Conservation (phyloP, 2,113 vertebrate genomes). For the Dasypus novemcinctus region DNA sequence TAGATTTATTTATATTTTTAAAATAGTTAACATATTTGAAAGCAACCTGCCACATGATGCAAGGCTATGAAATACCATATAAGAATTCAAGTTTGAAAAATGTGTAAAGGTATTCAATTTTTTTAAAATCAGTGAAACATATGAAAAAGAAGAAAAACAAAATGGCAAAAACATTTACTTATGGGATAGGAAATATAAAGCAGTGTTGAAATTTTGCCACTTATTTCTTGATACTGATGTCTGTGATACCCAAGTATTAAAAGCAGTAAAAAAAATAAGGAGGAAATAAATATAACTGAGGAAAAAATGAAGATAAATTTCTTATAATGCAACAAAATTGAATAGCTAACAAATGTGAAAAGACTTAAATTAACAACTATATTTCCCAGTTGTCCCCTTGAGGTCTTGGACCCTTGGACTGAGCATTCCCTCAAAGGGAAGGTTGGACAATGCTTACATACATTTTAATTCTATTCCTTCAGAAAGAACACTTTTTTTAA, state of each 20-base stretch:
- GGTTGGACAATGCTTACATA: background rate
- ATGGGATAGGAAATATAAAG: slow-evolving; percentile 1
- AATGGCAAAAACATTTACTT: background rate
- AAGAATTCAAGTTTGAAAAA: background rate
- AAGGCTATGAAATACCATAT: background rate
- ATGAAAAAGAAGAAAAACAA: background rate
- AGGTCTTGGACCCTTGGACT: background rate
- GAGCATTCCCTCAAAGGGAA: background rate
- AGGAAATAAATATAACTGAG: background rate
- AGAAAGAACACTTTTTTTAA: background rate
- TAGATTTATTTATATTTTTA: background rate
- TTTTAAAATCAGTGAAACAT: background rate
- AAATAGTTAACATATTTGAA: background rate
- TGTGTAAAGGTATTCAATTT: background rate
- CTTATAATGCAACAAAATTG: background rate
- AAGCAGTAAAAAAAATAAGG: background rate
- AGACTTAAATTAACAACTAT: background rate
- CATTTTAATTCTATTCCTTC: background rate
- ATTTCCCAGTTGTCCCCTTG: background rate
- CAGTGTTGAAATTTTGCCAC: background rate
- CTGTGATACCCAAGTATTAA: background rate
- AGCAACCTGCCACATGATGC: background rate
- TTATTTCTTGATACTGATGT: background rate
- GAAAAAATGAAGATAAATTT: background rate
- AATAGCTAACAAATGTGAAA: background rate